Percentiles rank a stretch among this genome's conserved stretches.
These are phyloP conservation scores for Elmis aenea DNA, from an alignment of 2,888 invertebrate genomes.

Conservation along the genomic window DNA sequence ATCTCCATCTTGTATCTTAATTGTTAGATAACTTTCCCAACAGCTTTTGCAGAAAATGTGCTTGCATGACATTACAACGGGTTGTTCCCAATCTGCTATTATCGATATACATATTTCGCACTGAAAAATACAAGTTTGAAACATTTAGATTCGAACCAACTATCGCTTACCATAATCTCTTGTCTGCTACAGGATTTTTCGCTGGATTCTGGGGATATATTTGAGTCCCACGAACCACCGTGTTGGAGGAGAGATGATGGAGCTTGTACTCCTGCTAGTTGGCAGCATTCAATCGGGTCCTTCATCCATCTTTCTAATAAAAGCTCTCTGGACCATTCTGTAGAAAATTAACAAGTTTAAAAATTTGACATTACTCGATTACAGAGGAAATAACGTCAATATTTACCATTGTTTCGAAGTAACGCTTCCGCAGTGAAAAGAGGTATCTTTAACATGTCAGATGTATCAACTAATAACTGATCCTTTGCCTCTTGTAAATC, in stretches of 20 bases:
- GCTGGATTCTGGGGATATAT: constrained; percentile 36
- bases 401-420: constrained; percentile 60
- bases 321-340: constrained; percentile 65
- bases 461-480: constrained; percentile 63
- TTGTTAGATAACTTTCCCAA: constrained; percentile 62
- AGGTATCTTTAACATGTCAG: constrained; percentile 66
- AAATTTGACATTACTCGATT: too few relatives aligned
- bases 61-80: constrained; percentile 56
- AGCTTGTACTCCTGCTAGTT: constrained; percentile 60
- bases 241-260: constrained; percentile 50
- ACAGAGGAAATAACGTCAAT: too few relatives aligned
- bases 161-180: constrained; percentile 42
- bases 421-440: constrained; percentile 66
- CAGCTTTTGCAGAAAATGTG: constrained; percentile 61
- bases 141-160: too few relatives aligned
- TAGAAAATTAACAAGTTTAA: constrained; percentile 16
- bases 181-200: constrained; percentile 25
- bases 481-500: constrained; percentile 68
- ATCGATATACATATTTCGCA: constrained; percentile 57
- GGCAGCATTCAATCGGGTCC: constrained; percentile 60
- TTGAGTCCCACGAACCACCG: constrained; percentile 41
- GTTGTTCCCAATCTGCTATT: constrained; percentile 49
- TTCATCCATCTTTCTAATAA: constrained; percentile 64
- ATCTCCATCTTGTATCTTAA: constrained; percentile 62
- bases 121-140: constrained; percentile 38